These are phyloP conservation scores for Riptortus pedestris DNA, from an alignment of 1,140 invertebrate species.

Conservation along the genomic window DNA sequence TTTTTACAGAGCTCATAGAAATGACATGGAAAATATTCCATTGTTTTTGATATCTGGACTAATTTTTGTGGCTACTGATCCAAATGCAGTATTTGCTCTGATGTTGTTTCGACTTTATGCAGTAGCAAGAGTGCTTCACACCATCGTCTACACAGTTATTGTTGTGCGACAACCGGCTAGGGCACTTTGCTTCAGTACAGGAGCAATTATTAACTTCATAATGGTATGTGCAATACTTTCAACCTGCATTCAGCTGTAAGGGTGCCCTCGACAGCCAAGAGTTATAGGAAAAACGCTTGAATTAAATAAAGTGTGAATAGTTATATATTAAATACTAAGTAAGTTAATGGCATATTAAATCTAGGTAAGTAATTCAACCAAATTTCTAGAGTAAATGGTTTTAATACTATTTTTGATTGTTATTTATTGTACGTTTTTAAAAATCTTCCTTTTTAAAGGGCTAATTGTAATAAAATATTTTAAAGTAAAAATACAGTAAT, in stretches of 20 bases:
- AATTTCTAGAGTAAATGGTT: no score
- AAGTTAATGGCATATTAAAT: no score
- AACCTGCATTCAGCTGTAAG: slow-evolving; percentile 5
- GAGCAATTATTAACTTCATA: slow-evolving; percentile 40
- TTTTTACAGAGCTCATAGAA: slow-evolving; percentile 46
- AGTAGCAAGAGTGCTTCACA: slow-evolving; percentile 46
- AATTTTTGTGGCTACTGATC: slow-evolving; percentile 51
- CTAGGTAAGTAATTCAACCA: no score
- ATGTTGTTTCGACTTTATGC: slow-evolving; percentile 50
- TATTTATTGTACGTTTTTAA: no score
- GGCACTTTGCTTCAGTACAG: slow-evolving; percentile 43
- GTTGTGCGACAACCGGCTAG: slow-evolving; percentile 47
- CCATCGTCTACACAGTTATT: slow-evolving; percentile 45
- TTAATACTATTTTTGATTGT: no score
- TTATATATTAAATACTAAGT: no score
- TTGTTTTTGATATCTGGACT: slow-evolving; percentile 51
- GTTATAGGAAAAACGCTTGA: no score
- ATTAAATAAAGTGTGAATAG: no score
- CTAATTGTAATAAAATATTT: no score
- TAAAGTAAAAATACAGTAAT: no score
- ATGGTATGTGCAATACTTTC: slow-evolving; percentile 38
- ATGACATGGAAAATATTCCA: slow-evolving; percentile 65
- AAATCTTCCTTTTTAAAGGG: no score
- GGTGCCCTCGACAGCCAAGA: no score
- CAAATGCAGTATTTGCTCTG: slow-evolving; percentile 41